phyloP scores from a whole-genome alignment of 2,113 vertebrate species.

The Apteryx owenii region DNA sequence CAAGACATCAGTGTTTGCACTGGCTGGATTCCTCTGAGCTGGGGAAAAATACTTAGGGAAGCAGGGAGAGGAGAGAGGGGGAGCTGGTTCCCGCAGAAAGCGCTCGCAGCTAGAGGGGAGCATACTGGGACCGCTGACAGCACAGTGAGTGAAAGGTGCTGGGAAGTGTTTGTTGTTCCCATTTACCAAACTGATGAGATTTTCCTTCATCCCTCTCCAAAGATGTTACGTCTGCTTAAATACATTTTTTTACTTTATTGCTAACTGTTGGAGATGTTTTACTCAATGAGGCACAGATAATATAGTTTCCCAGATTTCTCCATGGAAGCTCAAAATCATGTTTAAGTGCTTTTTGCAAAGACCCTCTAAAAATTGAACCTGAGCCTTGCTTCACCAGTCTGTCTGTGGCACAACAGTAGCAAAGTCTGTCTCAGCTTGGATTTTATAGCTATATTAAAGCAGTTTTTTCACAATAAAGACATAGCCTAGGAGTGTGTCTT shows the following conservation, averaged over 20 bases:
- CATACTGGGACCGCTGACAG: not conserved
- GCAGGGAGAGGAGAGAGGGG: not conserved
- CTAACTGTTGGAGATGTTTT: conserved; percentile 40
- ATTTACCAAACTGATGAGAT: conserved; percentile 12
- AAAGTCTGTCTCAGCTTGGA: not conserved
- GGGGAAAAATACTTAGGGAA: not conserved
- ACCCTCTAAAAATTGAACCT: not conserved
- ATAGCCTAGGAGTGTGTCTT: not conserved
- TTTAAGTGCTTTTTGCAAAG: not conserved
- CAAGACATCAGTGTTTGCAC: conserved; percentile 25
- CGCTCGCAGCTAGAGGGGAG: not conserved
- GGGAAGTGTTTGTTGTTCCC: not conserved
- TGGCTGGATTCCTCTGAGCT: not conserved
- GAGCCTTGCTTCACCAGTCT: not conserved
- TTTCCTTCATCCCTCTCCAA: conserved; percentile 14
- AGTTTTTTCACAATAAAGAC: not conserved
- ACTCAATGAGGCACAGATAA: conserved; percentile 21
- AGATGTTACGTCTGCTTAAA: conserved; percentile 12
- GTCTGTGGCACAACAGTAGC: not conserved
- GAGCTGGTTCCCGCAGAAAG: not conserved
- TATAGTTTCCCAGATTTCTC: conserved; percentile 28
- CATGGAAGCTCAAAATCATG: conserved; percentile 10
- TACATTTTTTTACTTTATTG: not conserved
- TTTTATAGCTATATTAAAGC: not conserved
- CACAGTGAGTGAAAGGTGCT: not conserved